Base-by-base conservation (phyloP, 2,888 invertebrate genomes). In the Dyspetes luteomarginatus region DNA sequence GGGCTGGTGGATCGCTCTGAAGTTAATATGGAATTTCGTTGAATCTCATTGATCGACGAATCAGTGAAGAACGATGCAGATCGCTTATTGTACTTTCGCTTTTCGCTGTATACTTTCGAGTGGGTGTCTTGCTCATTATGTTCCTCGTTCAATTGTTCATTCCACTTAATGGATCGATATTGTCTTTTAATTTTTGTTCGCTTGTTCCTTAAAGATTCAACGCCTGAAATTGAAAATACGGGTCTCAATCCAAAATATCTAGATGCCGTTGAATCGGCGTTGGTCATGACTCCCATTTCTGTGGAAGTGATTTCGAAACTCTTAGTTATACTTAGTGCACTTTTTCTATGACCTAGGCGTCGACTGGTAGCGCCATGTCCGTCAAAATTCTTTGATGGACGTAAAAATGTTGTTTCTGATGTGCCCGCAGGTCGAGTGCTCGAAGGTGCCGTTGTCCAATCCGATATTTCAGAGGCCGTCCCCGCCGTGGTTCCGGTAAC, bases 401-500 rank as follows among this genome's bases (percentile, higher is more conserved):
- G 52, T 17, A 69, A 74, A 48, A n/a, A n/a, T n/a, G 56, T 65
- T 36, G 69, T 50, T 5, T 56, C 48, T 58, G 78, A 45, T 43
- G 69, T 41, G 45, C 45, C 76, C 45, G 52, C 56, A 78, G 52
- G 65, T 52, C 71, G 73, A 45, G 43, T 30, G 36, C 41, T 75
- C 58, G 78, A 65, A 52, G 56, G 84, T 78, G 82, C 50, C 58
- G 77, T 79, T 69, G 56, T 81, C 87, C 85, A 84, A 62, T 77
- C 78, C 64, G 86, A 78, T 45, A 83, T 82, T 73, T 81, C 78
- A 41, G 84, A 68, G 52, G 84, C 83, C 82, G 83, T 78, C 64
- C 86, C 86, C 83, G 84, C 83, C 64, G 87, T 86, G 78, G 86
- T 82, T 85, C 88, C 87, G 85, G 86, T 85, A 82, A 88, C 90